Evolutionary conservation across 2,888 invertebrate genomes (phyloP).

Genomic region (Sarcophaga variegata): DNA sequence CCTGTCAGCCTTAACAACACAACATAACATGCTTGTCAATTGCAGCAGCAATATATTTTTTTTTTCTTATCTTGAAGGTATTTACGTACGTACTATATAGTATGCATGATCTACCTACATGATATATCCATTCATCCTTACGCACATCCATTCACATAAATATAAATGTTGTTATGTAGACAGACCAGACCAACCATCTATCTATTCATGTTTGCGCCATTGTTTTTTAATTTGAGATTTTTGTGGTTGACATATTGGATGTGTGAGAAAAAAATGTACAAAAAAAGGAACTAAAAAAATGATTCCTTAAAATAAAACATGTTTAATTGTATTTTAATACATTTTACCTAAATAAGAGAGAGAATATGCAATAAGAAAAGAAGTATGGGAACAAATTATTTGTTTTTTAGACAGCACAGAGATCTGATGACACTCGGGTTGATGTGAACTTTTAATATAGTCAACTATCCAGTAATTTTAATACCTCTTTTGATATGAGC

Average conservation of each 20-base stretch:
- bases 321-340: constrained; percentile 53
- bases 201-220: constrained; percentile 4
- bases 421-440: too few species aligned
- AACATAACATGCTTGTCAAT: constrained; percentile 52
- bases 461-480: too few species aligned
- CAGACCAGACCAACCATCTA: not conserved
- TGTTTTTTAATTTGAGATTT: constrained; percentile 45
- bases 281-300: not conserved
- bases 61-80: constrained; percentile 52
- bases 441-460: too few species aligned
- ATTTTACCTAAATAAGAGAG: not conserved
- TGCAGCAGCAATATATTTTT: constrained; percentile 33
- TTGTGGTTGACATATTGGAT: constrained; percentile 52
- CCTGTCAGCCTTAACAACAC: constrained; percentile 32
- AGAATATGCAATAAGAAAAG: not conserved
- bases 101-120: not conserved
- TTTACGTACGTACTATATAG: constrained; percentile 20
- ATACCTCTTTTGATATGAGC: too few species aligned
- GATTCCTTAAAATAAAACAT: constrained; percentile 39
- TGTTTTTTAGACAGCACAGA: not conserved
- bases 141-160: not conserved
- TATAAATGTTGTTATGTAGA: constrained; percentile 8
- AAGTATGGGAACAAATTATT: constrained; percentile 44
- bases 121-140: not conserved
- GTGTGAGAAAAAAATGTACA: constrained; percentile 42